Base-by-base conservation (phyloP, 2,113 vertebrate species). In the Lutjanus erythropterus region DNA sequence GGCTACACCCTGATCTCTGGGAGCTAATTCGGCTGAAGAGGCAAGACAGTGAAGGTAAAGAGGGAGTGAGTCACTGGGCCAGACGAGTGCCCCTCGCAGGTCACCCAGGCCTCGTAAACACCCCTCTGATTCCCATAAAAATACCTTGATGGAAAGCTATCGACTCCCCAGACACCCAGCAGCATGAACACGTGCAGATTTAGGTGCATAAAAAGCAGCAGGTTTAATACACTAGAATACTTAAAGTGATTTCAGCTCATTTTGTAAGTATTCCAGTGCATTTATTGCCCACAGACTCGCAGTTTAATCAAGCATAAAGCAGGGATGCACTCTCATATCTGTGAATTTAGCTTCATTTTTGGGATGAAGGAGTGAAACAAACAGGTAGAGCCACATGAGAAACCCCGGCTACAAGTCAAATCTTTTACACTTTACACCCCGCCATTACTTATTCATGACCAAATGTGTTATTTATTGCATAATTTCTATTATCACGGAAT, bases 1-100 rank as follows among this genome's bases (percentile, higher is more conserved):
- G 44, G 71, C 83, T 72, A 58, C 72, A 64, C 46, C 75, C 69
- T 7, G 61, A 80, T 80, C 71, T 59, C 59, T 81, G 21, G 60
- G 64, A 69, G 42, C 39, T 71, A 29, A 67, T 50, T 68, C 27
- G 2, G 46, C 55, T 37, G 14, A n/a, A 31, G 18, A 64, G 46
- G 50, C 15, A 59, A 79, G 69, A 78, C 41, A 44, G 47, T 44
- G 42, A 53, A 39, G 31, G 44, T 61, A 56, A 77, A 41, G 78
- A 59, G 81, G 71, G 87, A 81, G 82, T 62, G 83, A 90, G 73
- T 73, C 76, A 71, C 77, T 52, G 81, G 81, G 75, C 71, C 77
- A 84, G 78, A 87, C 64, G 85, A 90, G 73, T 53, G 84, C 83
- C 89, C 85, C 70, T 78, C 59, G 81, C 41, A 71, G 86, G 83